These are phyloP conservation scores for Phalloptychus januarius DNA, from an alignment of 2,797 vertebrate species.

Conservation along the genomic window DNA sequence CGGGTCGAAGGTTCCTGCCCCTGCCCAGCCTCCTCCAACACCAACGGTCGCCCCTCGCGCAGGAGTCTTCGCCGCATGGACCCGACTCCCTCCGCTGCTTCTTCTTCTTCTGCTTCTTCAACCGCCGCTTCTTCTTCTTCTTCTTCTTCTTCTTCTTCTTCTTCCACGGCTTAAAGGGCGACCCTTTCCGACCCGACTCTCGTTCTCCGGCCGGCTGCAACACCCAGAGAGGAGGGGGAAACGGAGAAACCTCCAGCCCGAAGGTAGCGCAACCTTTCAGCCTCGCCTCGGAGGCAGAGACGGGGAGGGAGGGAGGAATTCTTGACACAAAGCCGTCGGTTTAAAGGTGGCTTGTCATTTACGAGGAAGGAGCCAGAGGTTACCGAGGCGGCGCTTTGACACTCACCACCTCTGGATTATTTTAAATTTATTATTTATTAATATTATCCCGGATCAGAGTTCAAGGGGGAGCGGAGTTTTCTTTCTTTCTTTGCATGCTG, in stretches of 20 bases:
- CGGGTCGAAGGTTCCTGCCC: slow-evolving; percentile 94
- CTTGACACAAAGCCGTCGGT: slow-evolving; percentile 91
- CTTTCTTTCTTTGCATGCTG: slow-evolving; percentile 26
- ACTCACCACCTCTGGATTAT: slow-evolving; percentile 55
- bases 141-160: slow-evolving; percentile 2
- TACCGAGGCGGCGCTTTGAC: slow-evolving; percentile 75
- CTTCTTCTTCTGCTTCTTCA: slow-evolving; percentile 29
- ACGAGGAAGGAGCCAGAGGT: slow-evolving; percentile 81
- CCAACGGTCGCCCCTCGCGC: slow-evolving; percentile 54
- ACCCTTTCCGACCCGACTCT: slow-evolving; percentile 80
- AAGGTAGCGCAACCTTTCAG: slow-evolving; percentile 83
- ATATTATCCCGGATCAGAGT: slow-evolving; percentile 57
- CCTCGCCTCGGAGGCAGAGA: slow-evolving; percentile 71
- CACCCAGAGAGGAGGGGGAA: slow-evolving; percentile 46
- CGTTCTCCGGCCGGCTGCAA: slow-evolving; percentile 76
- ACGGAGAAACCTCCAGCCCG: slow-evolving; percentile 61
- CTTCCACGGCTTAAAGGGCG: slow-evolving; percentile 81
- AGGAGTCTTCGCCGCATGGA: slow-evolving; percentile 83
- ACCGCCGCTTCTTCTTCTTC: slow-evolving; percentile 25
- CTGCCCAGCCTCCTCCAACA: slow-evolving; percentile 80
- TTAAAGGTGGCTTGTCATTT: slow-evolving; percentile 90
- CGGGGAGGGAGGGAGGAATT: slow-evolving; percentile 49
- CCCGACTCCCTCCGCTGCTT: slow-evolving; percentile 73
- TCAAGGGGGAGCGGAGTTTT: slow-evolving; percentile 52
- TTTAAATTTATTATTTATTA: slow-evolving; percentile 1